Base-by-base conservation (phyloP, 2,113 vertebrate species). In the Cryptomyrus ogoouensis region DNA sequence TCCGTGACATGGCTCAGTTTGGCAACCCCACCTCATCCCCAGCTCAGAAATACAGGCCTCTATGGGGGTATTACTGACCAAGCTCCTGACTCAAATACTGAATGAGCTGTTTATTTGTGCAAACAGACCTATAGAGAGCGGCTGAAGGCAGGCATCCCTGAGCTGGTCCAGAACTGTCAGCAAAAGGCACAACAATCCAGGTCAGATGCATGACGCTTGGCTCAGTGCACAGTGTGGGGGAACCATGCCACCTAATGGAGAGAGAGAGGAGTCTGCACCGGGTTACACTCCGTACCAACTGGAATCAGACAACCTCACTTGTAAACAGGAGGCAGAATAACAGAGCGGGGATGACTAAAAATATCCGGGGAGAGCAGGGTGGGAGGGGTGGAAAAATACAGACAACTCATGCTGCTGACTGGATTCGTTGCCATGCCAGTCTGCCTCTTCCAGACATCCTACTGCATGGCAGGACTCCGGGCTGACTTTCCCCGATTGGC, bases 401-500 rank as follows among this genome's bases (percentile, higher is more conserved):
- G 85, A 50, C n/a, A 31, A 31, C 42, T 27, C 5, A 83, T 74
- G 49, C 10, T 77, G 47, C 17, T 66, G 47, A 56, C 3, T 24
- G 7, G 15, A 66, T 74, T 58, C 15, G 74, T 24, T 42, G 19
- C 17, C 47, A 77, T 46, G 47, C 31, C 74, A 52, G 31, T 15
- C 49, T 83, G 46, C 46, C 77, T 24, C 87, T 47, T 80, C 44
- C 35, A 44, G 39, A n/a, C 83, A 24, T 24, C 17, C 39, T 53
- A 15, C 46, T 87, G 90, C 90, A 88, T 89, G 77, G 91, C 88
- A 70, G 58, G 91, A 92, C 91, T 89, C 58, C 88, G 89, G 91
- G 90, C 91, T 90, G 74, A 88, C 49, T 87, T 88, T 2, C 91
- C 94, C 93, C 91, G 88, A 96, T 96, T 96, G 95, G 95, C 93